Conservation (phyloP, 1,140 invertebrate genomes). For the Papilio aristodemus region DNA sequence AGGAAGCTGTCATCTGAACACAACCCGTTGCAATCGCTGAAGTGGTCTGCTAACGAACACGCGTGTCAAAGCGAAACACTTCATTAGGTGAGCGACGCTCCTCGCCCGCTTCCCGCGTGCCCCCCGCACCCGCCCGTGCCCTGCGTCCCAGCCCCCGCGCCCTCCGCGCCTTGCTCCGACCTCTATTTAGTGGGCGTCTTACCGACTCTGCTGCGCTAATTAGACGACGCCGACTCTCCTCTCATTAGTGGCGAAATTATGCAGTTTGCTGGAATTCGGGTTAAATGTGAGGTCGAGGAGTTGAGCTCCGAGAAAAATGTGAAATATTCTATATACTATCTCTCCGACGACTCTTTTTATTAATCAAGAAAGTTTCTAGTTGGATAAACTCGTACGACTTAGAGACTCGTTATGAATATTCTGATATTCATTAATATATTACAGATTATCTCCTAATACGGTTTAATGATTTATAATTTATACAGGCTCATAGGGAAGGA, state of each 20-base stretch:
- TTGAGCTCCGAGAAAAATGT: slow-evolving; percentile 62
- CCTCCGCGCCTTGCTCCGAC: slow-evolving; percentile 54
- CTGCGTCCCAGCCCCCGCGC: slow-evolving; percentile 37
- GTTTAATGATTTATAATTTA: neutral
- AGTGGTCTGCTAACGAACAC: slow-evolving; percentile 79
- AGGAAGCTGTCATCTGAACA: slow-evolving; percentile 76
- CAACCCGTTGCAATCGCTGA: slow-evolving; percentile 66
- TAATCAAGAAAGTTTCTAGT: slow-evolving; percentile 41
- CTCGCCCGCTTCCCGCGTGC: slow-evolving; percentile 44
- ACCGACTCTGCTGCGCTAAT: slow-evolving; percentile 73
- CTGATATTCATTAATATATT: neutral
- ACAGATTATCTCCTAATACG: neutral
- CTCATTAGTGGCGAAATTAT: slow-evolving; percentile 79
- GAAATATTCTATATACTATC: slow-evolving; percentile 52
- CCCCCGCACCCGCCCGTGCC: slow-evolving; percentile 34
- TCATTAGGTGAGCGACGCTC: slow-evolving; percentile 77
- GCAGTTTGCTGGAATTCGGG: slow-evolving; percentile 77
- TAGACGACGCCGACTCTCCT: slow-evolving; percentile 76
- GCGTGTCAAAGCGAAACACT: slow-evolving; percentile 79
- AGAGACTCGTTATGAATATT: neutral
- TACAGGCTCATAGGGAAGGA: slow-evolving; percentile 29
- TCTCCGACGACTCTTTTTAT: slow-evolving; percentile 22
- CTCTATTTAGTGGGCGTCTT: slow-evolving; percentile 76
- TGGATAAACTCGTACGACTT: slow-evolving; percentile 20
- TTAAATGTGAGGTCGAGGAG: slow-evolving; percentile 74